Base-by-base conservation (phyloP, 2,797 vertebrate species). In the Muraenolepis orangiensis region DNA sequence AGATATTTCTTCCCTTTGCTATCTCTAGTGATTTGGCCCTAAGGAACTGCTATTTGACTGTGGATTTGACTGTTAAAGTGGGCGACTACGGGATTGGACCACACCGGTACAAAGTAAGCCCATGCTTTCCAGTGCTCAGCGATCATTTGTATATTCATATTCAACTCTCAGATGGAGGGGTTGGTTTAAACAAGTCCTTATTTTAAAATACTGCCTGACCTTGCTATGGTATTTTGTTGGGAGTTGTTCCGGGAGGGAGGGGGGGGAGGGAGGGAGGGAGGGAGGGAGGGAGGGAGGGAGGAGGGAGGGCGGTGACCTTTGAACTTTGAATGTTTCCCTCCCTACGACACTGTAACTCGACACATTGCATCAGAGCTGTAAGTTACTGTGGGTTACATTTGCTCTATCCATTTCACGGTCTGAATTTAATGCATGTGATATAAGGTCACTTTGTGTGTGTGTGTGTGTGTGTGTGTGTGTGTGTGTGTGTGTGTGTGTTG, bases 31-130 rank as follows among this genome's bases (percentile, higher is more conserved):
- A 99, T 88, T 87, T 99, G 87, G 96, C 96, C 75, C 91, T 99
- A 85, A 92, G 98, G 86, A 99, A 98, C 88, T 98, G 98, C 90
- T 99, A 95, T 87, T 94, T 99, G 67, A 98, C 97, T 13, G 94
- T 95, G 0, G 98, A 99, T 87, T 92, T 98, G 79, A 98, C 96
- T 18, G 96, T 98, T 84, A 99, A 97, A 95, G 93, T 99, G 76
- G 98, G 97, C 76, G 96, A 98, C 88, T 99, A 98, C 57, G 96
- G 96, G 29, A 96, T 98, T 73, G 97, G 98, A 84, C 94, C 95
- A 84, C 95, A 94, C 77, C 91, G 95, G 88, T 98, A 96, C 80
- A 97, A 98, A 94, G 97, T 98, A 91, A 95, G 93, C 61, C 76
- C 34, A 66, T 75, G 4, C 20, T 2, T 26, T 14, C 13, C 28